Evolutionary conservation across 2,797 vertebrate genomes (phyloP).

Genomic region (Pagetopsis macropterus): DNA sequence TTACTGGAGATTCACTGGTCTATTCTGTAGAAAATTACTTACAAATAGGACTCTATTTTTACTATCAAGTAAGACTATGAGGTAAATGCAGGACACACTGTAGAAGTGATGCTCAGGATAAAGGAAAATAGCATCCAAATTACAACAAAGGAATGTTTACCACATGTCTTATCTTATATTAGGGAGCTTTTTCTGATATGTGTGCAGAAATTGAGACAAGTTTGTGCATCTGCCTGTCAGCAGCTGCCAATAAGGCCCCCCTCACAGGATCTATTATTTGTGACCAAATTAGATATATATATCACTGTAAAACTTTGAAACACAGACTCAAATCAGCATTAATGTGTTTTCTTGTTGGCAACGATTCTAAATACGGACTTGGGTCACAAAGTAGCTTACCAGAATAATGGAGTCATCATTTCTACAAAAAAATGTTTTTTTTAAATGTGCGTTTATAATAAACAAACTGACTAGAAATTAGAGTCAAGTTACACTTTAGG

Average conservation of each 20-base stretch:
- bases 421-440: not conserved
- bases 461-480: not conserved
- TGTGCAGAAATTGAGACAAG: slow-evolving; percentile 1
- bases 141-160: slow-evolving; percentile 27
- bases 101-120: not conserved
- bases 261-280: not conserved
- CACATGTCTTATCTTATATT: slow-evolving; percentile 22
- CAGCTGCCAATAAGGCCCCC: slow-evolving; percentile 27
- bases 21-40: not conserved
- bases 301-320: not conserved
- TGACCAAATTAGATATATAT: not conserved
- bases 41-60: not conserved
- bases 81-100: not conserved
- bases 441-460: not conserved
- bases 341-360: not conserved
- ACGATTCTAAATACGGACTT: not conserved
- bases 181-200: slow-evolving; percentile 16
- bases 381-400: not conserved
- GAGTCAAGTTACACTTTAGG: not conserved
- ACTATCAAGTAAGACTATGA: not conserved
- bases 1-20: not conserved
- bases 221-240: slow-evolving; percentile 27
- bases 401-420: not conserved
- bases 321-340: not conserved
- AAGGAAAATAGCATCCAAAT: slow-evolving; percentile 15